Evolutionary conservation across 2,797 vertebrate species (phyloP).

Genomic region (Buphagus erythrorhynchus): DNA sequence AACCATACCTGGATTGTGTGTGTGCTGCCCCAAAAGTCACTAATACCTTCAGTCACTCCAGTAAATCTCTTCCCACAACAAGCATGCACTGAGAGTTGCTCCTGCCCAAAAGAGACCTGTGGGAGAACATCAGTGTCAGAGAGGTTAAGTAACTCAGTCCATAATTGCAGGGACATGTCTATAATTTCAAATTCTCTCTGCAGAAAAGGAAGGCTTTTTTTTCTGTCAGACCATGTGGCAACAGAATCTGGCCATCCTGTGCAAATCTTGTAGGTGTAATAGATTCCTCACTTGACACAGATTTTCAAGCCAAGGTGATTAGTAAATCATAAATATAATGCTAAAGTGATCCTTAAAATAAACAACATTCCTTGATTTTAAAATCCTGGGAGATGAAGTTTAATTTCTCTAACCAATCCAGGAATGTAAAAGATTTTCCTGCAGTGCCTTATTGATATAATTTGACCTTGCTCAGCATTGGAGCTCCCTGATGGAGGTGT

Average conservation of each 20-base stretch:
- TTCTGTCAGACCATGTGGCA: neutral
- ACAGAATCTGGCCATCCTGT: neutral
- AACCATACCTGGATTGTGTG: accelerated
- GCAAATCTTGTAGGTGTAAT: neutral
- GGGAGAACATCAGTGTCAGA: slow-evolving; percentile 5
- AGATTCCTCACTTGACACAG: neutral
- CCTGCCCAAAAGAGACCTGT: neutral
- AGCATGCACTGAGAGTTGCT: neutral
- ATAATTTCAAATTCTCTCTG: slow-evolving; percentile 13
- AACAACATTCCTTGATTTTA: slow-evolving; percentile 37
- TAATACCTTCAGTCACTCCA: neutral
- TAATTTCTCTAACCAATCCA: slow-evolving; percentile 24
- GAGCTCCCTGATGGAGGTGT: slow-evolving; percentile 5
- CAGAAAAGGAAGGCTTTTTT: neutral
- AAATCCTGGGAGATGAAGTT: slow-evolving; percentile 14
- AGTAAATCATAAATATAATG: slow-evolving; percentile 50
- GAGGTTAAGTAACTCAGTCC: slow-evolving; percentile 53
- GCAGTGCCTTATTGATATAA: slow-evolving; percentile 47
- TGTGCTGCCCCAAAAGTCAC: neutral
- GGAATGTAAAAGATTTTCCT: slow-evolving; percentile 36
- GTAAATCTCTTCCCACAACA: neutral
- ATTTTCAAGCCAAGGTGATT: slow-evolving; percentile 44
- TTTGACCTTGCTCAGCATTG: slow-evolving; percentile 57
- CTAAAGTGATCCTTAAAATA: slow-evolving; percentile 41
- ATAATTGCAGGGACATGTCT: slow-evolving; percentile 27